Evolutionary conservation across 2,888 invertebrate species (phyloP).

Genomic region (Amphipoea lucens): DNA sequence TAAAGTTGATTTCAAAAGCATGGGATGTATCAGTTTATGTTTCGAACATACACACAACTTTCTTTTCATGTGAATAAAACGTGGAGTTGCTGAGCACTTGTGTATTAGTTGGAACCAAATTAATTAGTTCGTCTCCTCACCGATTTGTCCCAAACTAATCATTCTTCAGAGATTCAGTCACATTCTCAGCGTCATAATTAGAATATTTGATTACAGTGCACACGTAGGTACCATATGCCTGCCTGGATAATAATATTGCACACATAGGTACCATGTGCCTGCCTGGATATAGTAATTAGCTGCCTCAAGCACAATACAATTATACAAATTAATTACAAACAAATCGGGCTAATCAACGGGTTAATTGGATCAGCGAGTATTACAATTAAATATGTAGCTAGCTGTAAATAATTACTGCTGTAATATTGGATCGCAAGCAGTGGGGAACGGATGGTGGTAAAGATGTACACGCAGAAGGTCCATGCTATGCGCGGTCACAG

Average conservation of each 20-base stretch:
- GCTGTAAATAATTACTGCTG: constrained; percentile 54
- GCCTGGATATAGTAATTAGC: constrained; percentile 27
- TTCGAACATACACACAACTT: not conserved
- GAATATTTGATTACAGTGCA: not conserved
- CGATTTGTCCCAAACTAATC: not conserved
- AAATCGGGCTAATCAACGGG: constrained; percentile 62
- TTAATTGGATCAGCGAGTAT: constrained; percentile 62
- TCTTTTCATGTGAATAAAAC: not conserved
- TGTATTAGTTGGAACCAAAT: not conserved
- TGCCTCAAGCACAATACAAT: constrained; percentile 39
- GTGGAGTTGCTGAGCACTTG: not conserved
- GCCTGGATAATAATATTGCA: constrained; percentile 5
- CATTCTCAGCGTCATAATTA: not conserved
- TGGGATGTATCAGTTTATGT: not conserved
- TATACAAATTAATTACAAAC: constrained; percentile 56
- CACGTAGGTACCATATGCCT: constrained; percentile 10
- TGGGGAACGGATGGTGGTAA: not conserved
- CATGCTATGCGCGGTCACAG: not conserved
- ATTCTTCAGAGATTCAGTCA: not conserved
- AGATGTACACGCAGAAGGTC: constrained; percentile 25
- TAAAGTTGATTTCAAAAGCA: not conserved
- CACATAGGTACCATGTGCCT: constrained; percentile 11
- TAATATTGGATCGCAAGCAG: constrained; percentile 39
- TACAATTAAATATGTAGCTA: constrained; percentile 63
- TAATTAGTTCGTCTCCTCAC: not conserved